These are phyloP conservation scores for Trichonephila inaurata DNA, from an alignment of 1,140 invertebrate species.

Conservation along the genomic window DNA sequence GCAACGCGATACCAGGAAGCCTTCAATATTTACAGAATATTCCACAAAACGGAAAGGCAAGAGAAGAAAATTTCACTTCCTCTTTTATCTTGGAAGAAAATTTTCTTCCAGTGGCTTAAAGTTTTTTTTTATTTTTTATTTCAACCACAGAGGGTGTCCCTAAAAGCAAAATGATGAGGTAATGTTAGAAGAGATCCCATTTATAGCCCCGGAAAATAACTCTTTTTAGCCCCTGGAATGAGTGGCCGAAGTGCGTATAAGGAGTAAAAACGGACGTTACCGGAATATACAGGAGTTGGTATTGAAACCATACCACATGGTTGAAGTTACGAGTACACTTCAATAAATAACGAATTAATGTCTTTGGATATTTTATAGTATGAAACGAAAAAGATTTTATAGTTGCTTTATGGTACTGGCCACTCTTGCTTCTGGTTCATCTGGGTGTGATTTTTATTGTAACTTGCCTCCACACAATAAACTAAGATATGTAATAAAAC, in stretches of 20 bases:
- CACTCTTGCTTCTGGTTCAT: neutral
- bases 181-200: neutral
- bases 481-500: slow-evolving; percentile 38
- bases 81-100: slow-evolving; percentile 15
- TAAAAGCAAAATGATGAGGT: slow-evolving; percentile 45
- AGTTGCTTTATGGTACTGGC: slow-evolving; percentile 31
- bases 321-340: slow-evolving; percentile 28
- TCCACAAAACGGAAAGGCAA: neutral
- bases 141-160: neutral
- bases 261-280: slow-evolving; percentile 33
- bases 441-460: neutral
- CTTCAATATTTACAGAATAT: too few relatives aligned
- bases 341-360: slow-evolving; percentile 74
- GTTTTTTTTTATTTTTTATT: neutral
- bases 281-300: neutral
- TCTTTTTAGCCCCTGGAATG: slow-evolving; percentile 41
- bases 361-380: slow-evolving; percentile 62
- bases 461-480: slow-evolving; percentile 18
- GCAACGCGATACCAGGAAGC: too few relatives aligned
- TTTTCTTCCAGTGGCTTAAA: slow-evolving; percentile 20
- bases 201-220: slow-evolving; percentile 59
- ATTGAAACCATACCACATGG: slow-evolving; percentile 39
- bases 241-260: slow-evolving; percentile 36
- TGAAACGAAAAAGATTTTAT: slow-evolving; percentile 57
- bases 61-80: neutral